Base-by-base conservation (phyloP, 2,888 invertebrate species). In the Gibbula magus region DNA sequence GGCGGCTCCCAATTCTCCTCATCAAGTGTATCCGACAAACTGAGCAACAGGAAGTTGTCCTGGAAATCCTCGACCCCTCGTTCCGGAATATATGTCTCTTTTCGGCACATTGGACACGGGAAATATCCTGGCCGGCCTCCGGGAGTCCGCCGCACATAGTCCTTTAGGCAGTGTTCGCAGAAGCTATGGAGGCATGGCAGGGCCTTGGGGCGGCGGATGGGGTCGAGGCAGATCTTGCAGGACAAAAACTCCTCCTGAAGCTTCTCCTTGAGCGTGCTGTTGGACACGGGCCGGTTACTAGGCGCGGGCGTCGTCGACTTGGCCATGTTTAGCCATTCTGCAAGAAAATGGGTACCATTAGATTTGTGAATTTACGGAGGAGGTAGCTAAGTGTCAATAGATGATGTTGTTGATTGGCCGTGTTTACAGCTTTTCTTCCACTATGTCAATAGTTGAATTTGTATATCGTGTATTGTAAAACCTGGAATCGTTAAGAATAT, bases 291-390 rank as follows among this genome's bases (percentile, higher is more conserved):
- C 73, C 81, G 85, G 84, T 82, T 86, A 77, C 82, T 86, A n/a
- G 79, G 45, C 51, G 39, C 25, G 25, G 39, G 39, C 45, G 74
- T 74, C 74, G 74, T 84, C 79, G 88, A 85, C 80, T 84, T 87
- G 86, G 90, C 91, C 91, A 91, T 91, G 79, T 85, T 88, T 88
- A 91, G 91, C 91, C 91, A 90, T 90, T 89, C 90, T 91, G 89
- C 81, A 86, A 87, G 77, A 67, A 61, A 78, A 70, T 18, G 32
- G 32, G 4, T 25, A 7, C 7, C 56, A 1, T 25, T 20, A 56
- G 56, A 56, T 3, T 8, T 25, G 20, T 7, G 7, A 8, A 4
- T 25, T 25, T 25, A 56, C n/a, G 20, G 7, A 7, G 7, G 13
- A 25, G 1, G 13, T 54, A 52, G 22, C n/a, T 54, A 5, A 54